These are phyloP conservation scores for Drosophila cognata DNA, from an alignment of 2,888 invertebrate genomes.

Conservation along the genomic window DNA sequence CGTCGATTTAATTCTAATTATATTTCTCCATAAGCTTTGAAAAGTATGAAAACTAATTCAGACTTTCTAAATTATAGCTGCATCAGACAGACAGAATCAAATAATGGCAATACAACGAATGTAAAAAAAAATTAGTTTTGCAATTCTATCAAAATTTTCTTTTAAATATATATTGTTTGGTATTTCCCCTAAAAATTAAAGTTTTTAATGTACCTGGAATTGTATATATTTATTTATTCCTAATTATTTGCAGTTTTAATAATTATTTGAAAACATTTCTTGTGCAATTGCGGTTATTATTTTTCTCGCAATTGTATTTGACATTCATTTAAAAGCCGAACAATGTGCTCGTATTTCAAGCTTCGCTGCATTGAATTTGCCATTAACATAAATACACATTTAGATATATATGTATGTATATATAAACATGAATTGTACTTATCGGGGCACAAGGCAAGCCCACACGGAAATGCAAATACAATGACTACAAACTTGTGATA, in stretches of 20 bases:
- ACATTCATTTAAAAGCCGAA: slow-evolving; percentile 4
- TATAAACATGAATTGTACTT: slow-evolving; percentile 19
- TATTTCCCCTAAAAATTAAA: background rate
- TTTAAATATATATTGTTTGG: background rate
- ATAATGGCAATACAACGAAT: background rate
- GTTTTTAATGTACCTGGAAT: background rate
- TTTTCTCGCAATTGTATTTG: background rate
- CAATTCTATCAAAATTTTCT: no score
- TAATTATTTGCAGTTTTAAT: background rate
- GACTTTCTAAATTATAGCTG: slow-evolving; percentile 9
- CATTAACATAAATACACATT: slow-evolving; percentile 10
- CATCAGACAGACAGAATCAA: background rate
- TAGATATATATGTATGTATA: background rate
- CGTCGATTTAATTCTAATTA: background rate
- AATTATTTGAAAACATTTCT: background rate
- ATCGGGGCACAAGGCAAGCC: slow-evolving; percentile 60
- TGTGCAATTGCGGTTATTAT: background rate
- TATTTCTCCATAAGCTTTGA: background rate
- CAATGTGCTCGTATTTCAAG: slow-evolving; percentile 10
- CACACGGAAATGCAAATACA: slow-evolving; percentile 66
- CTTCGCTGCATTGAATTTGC: slow-evolving; percentile 25
- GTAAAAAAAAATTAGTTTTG: background rate
- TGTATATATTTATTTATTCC: background rate
- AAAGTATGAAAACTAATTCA: background rate
- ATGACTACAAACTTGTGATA: slow-evolving; percentile 40